Evolutionary conservation across 1,140 invertebrate genomes (phyloP).

Genomic region (Eupeodes corollae): DNA sequence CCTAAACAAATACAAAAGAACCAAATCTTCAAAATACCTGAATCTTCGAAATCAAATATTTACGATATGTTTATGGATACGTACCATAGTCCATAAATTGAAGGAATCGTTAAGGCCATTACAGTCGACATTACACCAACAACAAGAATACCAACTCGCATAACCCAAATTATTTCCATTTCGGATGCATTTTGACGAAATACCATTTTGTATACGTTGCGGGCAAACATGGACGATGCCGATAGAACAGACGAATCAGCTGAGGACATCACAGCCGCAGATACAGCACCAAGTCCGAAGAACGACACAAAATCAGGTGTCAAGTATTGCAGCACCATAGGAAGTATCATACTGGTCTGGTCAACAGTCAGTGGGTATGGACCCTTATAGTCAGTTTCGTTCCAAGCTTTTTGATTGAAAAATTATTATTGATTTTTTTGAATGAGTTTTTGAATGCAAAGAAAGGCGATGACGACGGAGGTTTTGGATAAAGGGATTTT

Average conservation of each 20-base stretch:
- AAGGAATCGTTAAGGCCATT: conserved; percentile 92
- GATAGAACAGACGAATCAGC: conserved; percentile 95
- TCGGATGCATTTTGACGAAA: conserved; percentile 89
- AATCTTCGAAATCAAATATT: not conserved
- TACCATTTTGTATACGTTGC: conserved; percentile 94
- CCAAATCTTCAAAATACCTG: not conserved
- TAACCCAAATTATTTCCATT: conserved; percentile 96
- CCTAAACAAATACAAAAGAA: conserved; percentile 37
- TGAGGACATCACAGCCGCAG: conserved; percentile 96
- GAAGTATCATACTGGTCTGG: conserved; percentile 86
- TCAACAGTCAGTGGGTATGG: conserved; percentile 58
- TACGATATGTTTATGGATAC: not conserved
- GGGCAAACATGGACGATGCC: conserved; percentile 95
- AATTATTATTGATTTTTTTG: not conserved
- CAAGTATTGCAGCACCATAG: conserved; percentile 91
- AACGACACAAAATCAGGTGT: conserved; percentile 91
- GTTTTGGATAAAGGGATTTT: not conserved
- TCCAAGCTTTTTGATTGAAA: conserved; percentile 61
- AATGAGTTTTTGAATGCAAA: not conserved
- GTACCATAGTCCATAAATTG: conserved; percentile 94
- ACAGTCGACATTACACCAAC: conserved; percentile 84
- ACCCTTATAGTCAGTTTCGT: conserved; percentile 73
- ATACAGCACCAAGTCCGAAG: conserved; percentile 94
- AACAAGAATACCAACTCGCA: conserved; percentile 86
- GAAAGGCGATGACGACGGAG: not conserved